These are phyloP conservation scores for Microcebus tavaratra DNA, from an alignment of 2,113 vertebrate genomes.

Conservation along the genomic window DNA sequence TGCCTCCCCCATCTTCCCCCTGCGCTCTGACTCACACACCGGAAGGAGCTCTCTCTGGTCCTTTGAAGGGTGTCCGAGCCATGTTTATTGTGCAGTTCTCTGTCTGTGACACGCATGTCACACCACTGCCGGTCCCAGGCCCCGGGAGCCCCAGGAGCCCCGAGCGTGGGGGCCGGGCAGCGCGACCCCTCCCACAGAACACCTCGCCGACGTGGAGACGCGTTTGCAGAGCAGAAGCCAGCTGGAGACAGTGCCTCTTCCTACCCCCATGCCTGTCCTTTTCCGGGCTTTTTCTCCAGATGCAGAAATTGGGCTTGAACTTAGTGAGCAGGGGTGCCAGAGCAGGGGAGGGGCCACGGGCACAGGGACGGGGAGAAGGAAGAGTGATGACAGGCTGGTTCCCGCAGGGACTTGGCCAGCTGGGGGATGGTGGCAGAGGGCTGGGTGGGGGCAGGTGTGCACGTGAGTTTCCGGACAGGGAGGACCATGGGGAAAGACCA, in stretches of 20 bases:
- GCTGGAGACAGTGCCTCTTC: background rate
- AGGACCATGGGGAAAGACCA: constrained; percentile 87
- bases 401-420: background rate
- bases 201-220: rapidly evolving
- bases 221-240: background rate
- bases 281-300: background rate
- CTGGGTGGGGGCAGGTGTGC: too few relatives aligned
- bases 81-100: constrained; percentile 59
- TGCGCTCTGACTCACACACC: background rate
- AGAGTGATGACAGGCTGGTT: background rate
- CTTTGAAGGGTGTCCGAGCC: background rate
- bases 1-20: background rate
- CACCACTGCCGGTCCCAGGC: background rate
- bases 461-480: background rate
- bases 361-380: background rate
- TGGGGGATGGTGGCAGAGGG: background rate
- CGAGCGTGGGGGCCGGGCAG: background rate
- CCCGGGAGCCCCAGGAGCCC: background rate
- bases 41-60: background rate
- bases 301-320: background rate
- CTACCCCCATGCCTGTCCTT: background rate
- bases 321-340: background rate
- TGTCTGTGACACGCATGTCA: background rate
- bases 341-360: background rate
- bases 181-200: background rate